A percentile compares a stretch with the other conserved stretches of the same genome.
phyloP scores from a whole-genome alignment of 2,888 invertebrate genomes.

The Isoperla grammatica region DNA sequence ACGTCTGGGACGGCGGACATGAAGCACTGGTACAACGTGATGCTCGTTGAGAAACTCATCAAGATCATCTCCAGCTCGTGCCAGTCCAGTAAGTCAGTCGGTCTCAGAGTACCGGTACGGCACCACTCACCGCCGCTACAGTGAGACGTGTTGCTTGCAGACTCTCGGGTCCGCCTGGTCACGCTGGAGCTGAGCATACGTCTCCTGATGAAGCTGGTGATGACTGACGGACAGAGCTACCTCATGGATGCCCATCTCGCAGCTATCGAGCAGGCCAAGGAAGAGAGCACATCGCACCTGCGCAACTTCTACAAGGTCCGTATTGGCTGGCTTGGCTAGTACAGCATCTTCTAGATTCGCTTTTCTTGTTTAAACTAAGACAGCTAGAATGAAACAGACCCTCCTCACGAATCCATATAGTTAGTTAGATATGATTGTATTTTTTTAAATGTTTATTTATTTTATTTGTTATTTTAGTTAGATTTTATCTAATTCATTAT shows the following conservation, averaged over 20 bases:
- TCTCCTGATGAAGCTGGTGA: conserved; percentile 63
- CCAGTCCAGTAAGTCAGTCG: conserved; percentile 69
- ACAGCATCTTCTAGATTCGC: background rate
- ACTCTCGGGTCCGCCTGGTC: conserved; percentile 82
- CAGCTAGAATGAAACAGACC: background rate
- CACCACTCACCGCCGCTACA: no score
- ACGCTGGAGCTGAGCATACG: conserved; percentile 86
- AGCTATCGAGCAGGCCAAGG: conserved; percentile 63
- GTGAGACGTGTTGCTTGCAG: conserved; percentile 43
- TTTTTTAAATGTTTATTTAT: no score
- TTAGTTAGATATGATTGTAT: background rate
- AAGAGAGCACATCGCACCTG: conserved; percentile 76
- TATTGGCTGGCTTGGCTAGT: background rate
- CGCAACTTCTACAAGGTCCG: conserved; percentile 83
- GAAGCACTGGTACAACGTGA: conserved; percentile 69
- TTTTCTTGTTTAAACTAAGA: background rate
- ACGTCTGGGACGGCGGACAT: conserved; percentile 51
- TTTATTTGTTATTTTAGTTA: no score
- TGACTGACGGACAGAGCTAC: conserved; percentile 51
- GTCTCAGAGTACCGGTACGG: no score
- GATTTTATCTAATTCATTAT: no score
- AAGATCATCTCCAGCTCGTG: conserved; percentile 78
- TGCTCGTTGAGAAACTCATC: conserved; percentile 76
- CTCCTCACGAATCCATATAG: background rate
- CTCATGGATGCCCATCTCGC: conserved; percentile 64